These are phyloP conservation scores for Brachyrhaphis roseni DNA, from an alignment of 2,797 vertebrate species.

Conservation along the genomic window DNA sequence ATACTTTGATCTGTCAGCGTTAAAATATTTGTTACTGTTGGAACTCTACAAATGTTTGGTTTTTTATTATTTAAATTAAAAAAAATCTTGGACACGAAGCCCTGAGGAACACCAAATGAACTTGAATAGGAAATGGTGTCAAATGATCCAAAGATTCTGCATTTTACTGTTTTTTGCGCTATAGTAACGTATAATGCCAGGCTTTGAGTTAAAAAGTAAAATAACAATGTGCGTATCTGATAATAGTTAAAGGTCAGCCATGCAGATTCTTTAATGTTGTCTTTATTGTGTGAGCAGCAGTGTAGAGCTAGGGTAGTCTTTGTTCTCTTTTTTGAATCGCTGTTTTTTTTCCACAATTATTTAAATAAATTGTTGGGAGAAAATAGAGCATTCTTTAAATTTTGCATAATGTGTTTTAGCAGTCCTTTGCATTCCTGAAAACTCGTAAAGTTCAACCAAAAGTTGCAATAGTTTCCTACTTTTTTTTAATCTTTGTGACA, in stretches of 20 bases:
- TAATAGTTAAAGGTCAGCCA: background rate
- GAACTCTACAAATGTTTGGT: background rate
- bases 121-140: conserved; percentile 30
- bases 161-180: conserved; percentile 46
- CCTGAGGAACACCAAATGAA: background rate
- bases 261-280: conserved; percentile 8
- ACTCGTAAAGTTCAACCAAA: conserved; percentile 46
- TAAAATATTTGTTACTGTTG: background rate
- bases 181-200: conserved; percentile 16
- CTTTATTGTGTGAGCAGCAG: conserved; percentile 6
- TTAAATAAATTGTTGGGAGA: conserved; percentile 14
- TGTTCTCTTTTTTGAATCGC: conserved; percentile 14
- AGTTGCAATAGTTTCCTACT: conserved; percentile 59
- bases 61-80: background rate
- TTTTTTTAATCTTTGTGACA: conserved; percentile 63
- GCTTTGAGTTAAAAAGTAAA: conserved; percentile 27
- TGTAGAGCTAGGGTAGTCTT: conserved; percentile 17
- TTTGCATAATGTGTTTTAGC: conserved; percentile 27
- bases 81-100: background rate
- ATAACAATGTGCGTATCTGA: conserved; percentile 7
- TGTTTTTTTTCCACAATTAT: conserved; percentile 21
- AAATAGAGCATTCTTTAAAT: background rate
- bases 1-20: background rate
- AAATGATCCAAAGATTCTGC: conserved; percentile 24
- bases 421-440: conserved; percentile 42